Base-by-base conservation (phyloP, 2,888 invertebrate species). In the Caenorhabditis doughertyi region DNA sequence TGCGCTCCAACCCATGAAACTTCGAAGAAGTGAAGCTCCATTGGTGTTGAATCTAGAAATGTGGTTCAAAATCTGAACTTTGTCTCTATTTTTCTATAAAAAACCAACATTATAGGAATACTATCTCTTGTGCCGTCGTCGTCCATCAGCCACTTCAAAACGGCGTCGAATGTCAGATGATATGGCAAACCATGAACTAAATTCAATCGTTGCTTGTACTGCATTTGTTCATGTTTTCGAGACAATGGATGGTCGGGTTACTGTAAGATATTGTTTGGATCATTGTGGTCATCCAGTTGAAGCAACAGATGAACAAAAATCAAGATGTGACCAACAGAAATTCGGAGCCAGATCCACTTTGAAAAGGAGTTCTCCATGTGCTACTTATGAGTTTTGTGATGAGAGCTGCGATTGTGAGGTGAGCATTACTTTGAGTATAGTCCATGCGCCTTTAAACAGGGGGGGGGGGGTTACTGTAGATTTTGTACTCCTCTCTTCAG, bases 171-270 rank as follows among this genome's bases (percentile, higher is more conserved):
- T 79, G 49, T 73, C 72, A 0, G 83, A 80, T 3, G 65, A 70
- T n/a, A 11, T 39, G 9, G 23, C 23, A 32, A 35, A 32, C 25
- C 18, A 35, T 16, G 49, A 51, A 23, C 18, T 39, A 42, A 62
- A 44, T 7, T n/a, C 72, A 13, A 35, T 55, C 8, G 83, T 83
- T 23, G 39, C 79, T 7, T 83, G 83, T 55, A 79, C 83, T 3
- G 83, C 83, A 1, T 83, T 83, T 42, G 83, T 83, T 18, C 83
- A 83, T 35, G 83, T 83, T 21, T 70, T 70, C 53, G 83, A 83
- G 51, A 65, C 71, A 7, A 76, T 79, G 79, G 83, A 83, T 39
- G 83, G 83, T 7, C 25, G 74, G 4, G 76, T 83, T 13, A 73
- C 79, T 11, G 83, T 80, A 7, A 25, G 71, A 32, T 83, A 80